Percentiles rank a stretch among this genome's conserved stretches.
Evolutionary conservation across 2,797 vertebrate species (phyloP).

Genomic region (Petrocephalus sullivani): DNA sequence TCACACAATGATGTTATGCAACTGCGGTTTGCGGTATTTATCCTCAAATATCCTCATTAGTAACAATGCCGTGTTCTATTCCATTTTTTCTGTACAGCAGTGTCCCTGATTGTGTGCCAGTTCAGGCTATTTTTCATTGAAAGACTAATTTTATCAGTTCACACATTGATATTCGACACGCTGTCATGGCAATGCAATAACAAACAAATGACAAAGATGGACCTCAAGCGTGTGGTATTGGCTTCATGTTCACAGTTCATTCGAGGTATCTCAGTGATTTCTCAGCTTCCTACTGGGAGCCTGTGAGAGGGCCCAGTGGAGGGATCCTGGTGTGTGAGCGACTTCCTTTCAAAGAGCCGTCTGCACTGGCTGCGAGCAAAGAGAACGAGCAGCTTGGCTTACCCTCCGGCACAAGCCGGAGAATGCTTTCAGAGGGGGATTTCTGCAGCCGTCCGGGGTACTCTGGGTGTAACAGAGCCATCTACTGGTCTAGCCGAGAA

Average conservation of each 20-base stretch:
- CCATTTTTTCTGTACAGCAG: not conserved
- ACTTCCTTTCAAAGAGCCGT: constrained; percentile 3
- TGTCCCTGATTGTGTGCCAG: not conserved
- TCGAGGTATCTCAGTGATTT: not conserved
- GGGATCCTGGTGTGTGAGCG: not conserved
- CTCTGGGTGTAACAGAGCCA: not conserved
- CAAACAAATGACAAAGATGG: not conserved
- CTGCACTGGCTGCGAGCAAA: not conserved
- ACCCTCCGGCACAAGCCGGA: not conserved
- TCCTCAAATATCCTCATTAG: not conserved
- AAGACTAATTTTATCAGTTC: not conserved
- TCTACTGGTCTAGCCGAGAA: constrained; percentile 8
- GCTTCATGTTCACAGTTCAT: not conserved
- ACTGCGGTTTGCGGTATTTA: not conserved
- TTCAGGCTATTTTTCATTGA: not conserved
- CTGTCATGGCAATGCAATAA: constrained; percentile 6
- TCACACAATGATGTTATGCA: not conserved
- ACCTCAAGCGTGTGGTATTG: not conserved
- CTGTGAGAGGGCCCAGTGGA: not conserved
- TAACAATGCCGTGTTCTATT: not conserved
- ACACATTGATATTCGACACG: not conserved
- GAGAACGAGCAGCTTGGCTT: not conserved
- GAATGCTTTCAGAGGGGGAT: not conserved
- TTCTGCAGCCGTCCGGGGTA: not conserved
- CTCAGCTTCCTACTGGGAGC: not conserved